Evolutionary conservation across 2,113 vertebrate genomes (phyloP).

Genomic region (Caracal caracal): DNA sequence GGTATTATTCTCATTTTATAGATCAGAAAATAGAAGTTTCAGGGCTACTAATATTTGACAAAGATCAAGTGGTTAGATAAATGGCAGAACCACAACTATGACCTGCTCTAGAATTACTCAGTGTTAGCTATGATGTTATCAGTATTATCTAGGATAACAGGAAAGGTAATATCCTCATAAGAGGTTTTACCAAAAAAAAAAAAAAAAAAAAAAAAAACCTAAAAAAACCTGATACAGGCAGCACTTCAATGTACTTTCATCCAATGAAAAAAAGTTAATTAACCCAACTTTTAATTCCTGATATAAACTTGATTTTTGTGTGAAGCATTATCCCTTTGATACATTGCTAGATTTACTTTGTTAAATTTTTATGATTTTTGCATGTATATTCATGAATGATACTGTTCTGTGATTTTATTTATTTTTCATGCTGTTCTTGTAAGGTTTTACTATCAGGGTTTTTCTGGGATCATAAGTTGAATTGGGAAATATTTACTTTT

Average conservation of each 20-base stretch:
- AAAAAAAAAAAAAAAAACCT: background rate
- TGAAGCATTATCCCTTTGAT: background rate
- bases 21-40: background rate
- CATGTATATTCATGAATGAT: background rate
- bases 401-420: background rate
- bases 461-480: background rate
- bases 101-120: background rate
- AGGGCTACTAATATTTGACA: background rate
- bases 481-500: conserved; percentile 8
- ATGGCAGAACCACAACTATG: background rate
- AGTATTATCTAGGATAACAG: background rate
- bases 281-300: conserved; percentile 4
- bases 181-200: background rate
- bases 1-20: background rate
- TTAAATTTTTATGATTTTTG: conserved; percentile 31
- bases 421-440: background rate
- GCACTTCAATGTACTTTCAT: background rate
- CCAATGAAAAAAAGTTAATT: background rate
- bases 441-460: background rate
- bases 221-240: background rate
- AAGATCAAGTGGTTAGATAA: background rate
- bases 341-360: background rate
- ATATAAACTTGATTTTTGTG: background rate
- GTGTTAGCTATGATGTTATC: background rate
- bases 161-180: background rate